Evolutionary conservation across 2,888 invertebrate genomes (phyloP), one percentile per base, ranked within the genome.

Genomic region (Parascotia fuliginaria): DNA sequence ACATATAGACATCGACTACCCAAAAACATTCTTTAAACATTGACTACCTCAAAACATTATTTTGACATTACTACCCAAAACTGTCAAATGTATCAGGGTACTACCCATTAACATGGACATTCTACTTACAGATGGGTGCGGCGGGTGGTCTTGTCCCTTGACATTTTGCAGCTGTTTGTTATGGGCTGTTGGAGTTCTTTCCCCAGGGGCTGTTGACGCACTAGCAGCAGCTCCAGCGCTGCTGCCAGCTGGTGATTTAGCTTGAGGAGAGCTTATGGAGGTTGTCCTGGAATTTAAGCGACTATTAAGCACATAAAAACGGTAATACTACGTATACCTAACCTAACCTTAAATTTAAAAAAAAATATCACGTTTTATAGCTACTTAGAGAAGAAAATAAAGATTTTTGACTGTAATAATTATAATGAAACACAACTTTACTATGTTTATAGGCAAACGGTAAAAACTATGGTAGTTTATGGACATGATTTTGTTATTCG

Each of bases 161-260:
- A 95, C 96, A 93, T 95, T 95, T 75, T 95, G 95, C 64, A 95
- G 93, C 71, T 95, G 95, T 76, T 96, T 95, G 92, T 95, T 95
- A 83, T 95, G 94, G 2, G 94, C 94, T 36, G 95, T 81, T 80
- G 95, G 81, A 82, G 95, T 80, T 67, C 94, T 74, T 70, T 93
- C 87, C 60, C 94, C 93, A 48, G 89, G 93, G 39, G 92, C 92
- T 37, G 85, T 77, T 1, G 90, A 89, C 51, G 94, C 88, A 67
- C 90, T 73, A 39, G 93, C 92, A 41, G 80, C 81, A 0, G 89
- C 82, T 0, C 93, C 94, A 41, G 87, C 92, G 80, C 95, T 95
- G 85, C 95, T 94, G 59, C 94, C 94, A 28, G 95, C 95, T 3
- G 95, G 95, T n/a, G 95, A 95, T 88, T 95, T 96, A 55, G 95